Base-by-base conservation (phyloP, 64 coral and sea anemone genomes). In the Anthopleura sola region DNA sequence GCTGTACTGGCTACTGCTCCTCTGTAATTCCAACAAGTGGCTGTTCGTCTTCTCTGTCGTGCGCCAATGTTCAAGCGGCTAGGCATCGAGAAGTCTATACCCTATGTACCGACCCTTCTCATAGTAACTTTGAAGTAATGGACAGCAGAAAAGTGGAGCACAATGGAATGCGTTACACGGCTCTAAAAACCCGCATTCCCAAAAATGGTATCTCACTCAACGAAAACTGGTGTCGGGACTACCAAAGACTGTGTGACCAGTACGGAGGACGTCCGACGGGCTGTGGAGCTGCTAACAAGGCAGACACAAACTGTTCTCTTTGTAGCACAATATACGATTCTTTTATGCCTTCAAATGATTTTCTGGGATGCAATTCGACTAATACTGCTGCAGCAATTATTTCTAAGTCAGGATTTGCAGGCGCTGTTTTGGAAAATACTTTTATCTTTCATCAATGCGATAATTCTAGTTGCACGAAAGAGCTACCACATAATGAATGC, bases 151-250 rank as follows among this genome's bases (percentile, higher is more conserved):
- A 49, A 11, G 23, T 60, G 26, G 24, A 74, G 53, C 55, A 68
- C 19, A 48, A 32, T 32, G 81, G 66, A 16, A 36, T 75, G 48
- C 32, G 40, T 8, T 83, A 58, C 60, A 64, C 58, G 46, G 66
- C 68, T 17, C 16, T 90, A 11, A 90, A 75, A 75, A 60, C 57
- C 10, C 53, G 78, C 18, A 37, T 90, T 49, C 81, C 88, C 12
- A 14, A 37, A 17, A 53, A 84, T 75, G 50, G 33, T 20, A 74
- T 36, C 38, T 62, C 88, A 8, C 23, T 49, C 13, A 21, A 75
- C 24, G 80, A 83, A 23, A 75, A 48, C 80, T 90, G 81, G 88
- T 90, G 88, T 36, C 50, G 56, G 20, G 88, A 90, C 46, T 90
- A 90, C 47, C 60, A 90, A 60, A 74, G 60, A 74, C 47, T 90